Evolutionary conservation across 2,797 vertebrate species (phyloP), one percentile per base, ranked within the genome.

Genomic region (Rhinoraja longicauda): DNA sequence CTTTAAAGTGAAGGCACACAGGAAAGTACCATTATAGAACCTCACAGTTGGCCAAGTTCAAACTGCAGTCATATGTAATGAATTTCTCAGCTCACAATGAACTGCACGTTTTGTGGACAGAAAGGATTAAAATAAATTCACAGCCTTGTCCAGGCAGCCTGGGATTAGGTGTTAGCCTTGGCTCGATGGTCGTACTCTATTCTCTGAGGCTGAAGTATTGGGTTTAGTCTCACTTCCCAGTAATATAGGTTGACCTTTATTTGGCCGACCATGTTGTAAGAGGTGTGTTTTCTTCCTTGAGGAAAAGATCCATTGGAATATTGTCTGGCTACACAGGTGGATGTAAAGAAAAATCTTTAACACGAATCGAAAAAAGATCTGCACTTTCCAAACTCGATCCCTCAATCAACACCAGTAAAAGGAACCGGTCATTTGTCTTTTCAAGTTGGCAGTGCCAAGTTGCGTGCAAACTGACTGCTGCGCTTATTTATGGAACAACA

Each of bases 121-220:
- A 92, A 92, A n/a, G 26, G 32, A 91, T 73, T 91, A 91, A 91
- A 90, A 91, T 91, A 53, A 92, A 92, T 75, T 92, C 67, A 73
- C 67, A 73, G 32, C 39, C 21, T 13, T 45, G 39, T 73, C 39
- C 67, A 73, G 24, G 70, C 36, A 75, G 39, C 32, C 39, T 92
- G 90, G 72, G 90, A 75, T 13, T 92, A 92, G 67, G 84, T 91
- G 64, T 39, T 91, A 45, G 17, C 32, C 64, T 91, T 70, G 70
- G 24, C 90, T 72, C 24, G 13, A 59, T 88, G 59, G n/a, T 67
- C 36, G 32, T 1, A 36, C 32, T 36, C 17, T 86, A n/a, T 32
- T 62, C n/a, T 88, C 62, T 21, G 7, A 88, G 8, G n/a, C 62
- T 36, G 59, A 21, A 67, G 62, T 12, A n/a, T 59, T 84, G 53